Evolutionary conservation across 2,888 invertebrate species (phyloP), one percentile per base, ranked within the genome.

Genomic region (Macrophya annulata): DNA sequence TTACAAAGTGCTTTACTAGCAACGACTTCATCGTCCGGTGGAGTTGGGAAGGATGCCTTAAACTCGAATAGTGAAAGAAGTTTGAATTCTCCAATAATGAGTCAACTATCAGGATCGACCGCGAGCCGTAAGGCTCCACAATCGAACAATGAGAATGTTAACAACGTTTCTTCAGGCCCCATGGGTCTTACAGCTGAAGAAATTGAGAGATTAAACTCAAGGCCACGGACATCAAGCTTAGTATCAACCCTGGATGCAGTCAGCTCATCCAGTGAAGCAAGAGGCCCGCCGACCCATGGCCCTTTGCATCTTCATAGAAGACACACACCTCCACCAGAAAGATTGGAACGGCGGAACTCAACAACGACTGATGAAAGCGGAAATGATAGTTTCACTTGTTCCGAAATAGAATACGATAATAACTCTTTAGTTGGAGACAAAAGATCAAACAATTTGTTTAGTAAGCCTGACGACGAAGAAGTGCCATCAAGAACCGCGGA

Each of bases 341-440:
- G 97, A 89, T 95, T 96, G 74, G 92, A 93, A 43, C 95, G 97
- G 90, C 96, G 97, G 90, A 97, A 97, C 12, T 97, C 97, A 0
- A 97, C 97, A 10, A 97, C 98, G 12, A 98, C 98, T 90, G 99
- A 99, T 93, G 99, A 99, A 93, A 97, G 97, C 88, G 97, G 97
- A 6, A 98, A 99, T 94, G 99, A 99, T 92, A 99, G 99, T 89
- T 99, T 99, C 94, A 99, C 99, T 15, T 99, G 99, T 94, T 99
- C 99, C 0, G 99, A 99, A 94, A 99, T 99, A 92, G 99, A 99
- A 93, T 99, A 98, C 93, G 99, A 99, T 91, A 98, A 98, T 92
- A 97, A 97, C 90, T 97, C 97, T 90, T 94, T 97, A 87, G 96
- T 96, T 84, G 97, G 97, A 21, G 97, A 97, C 91, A 97, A 97